Percentiles rank a stretch among this genome's conserved stretches.
These are phyloP conservation scores for Tetramorium parvispinum DNA, from an alignment of 1,140 invertebrate species.

Conservation along the genomic window DNA sequence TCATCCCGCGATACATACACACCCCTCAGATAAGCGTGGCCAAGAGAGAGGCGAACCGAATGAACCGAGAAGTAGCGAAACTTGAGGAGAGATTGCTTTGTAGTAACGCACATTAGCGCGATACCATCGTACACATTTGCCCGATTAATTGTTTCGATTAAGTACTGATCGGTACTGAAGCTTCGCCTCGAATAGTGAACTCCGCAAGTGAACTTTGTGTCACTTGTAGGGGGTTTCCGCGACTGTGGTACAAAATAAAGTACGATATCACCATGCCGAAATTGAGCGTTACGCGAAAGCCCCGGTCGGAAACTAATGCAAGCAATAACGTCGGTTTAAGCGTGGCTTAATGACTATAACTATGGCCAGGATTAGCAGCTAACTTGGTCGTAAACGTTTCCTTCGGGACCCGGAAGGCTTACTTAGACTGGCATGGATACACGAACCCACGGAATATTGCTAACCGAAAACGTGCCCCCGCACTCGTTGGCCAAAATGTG, in stretches of 20 bases:
- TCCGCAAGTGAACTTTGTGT: not conserved
- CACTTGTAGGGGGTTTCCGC: not conserved
- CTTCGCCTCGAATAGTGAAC: not conserved
- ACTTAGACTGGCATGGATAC: slow-evolving; percentile 54
- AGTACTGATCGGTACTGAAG: not conserved
- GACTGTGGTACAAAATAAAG: slow-evolving; percentile 42
- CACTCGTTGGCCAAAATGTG: slow-evolving; percentile 65
- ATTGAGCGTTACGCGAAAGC: slow-evolving; percentile 42
- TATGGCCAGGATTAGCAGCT: slow-evolving; percentile 79
- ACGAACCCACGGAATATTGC: slow-evolving; percentile 56
- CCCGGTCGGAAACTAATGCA: slow-evolving; percentile 75
- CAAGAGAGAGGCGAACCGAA: slow-evolving; percentile 1
- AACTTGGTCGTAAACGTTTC: slow-evolving; percentile 80
- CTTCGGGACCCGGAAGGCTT: slow-evolving; percentile 68
- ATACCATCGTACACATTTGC: not conserved
- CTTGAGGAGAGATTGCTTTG: slow-evolving; percentile 12
- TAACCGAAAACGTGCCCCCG: slow-evolving; percentile 66
- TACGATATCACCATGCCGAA: slow-evolving; percentile 48
- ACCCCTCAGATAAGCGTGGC: not conserved
- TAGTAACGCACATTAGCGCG: not conserved
- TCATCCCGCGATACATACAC: slow-evolving; percentile 2
- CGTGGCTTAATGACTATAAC: slow-evolving; percentile 78
- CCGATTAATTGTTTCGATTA: slow-evolving; percentile 1
- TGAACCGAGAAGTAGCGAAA: slow-evolving; percentile 35
- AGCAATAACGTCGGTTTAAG: slow-evolving; percentile 74